phyloP scores from a whole-genome alignment of 2,888 invertebrate species.

The Anticlea derivata region DNA sequence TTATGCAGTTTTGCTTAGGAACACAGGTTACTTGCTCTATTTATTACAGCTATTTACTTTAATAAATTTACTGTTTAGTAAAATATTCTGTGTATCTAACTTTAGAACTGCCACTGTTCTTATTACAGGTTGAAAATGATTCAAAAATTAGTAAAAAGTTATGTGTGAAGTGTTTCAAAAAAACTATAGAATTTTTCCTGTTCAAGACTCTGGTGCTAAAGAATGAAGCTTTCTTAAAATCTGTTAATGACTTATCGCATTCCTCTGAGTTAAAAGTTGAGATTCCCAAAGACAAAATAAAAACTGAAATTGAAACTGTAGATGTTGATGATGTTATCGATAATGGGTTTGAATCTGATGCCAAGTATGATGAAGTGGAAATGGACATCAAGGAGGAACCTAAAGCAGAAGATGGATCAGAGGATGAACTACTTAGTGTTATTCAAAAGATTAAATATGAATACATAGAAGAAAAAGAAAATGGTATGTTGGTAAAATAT shows the following conservation, averaged over 20 bases:
- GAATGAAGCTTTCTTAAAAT: conserved; percentile 55
- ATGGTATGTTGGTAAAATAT: not conserved
- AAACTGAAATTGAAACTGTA: conserved; percentile 6
- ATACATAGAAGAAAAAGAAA: conserved; percentile 43
- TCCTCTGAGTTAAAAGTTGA: not conserved
- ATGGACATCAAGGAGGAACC: conserved; percentile 22
- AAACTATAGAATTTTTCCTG: conserved; percentile 57
- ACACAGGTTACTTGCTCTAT: conserved; percentile 49
- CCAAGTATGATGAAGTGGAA: conserved; percentile 4
- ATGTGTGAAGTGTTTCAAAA: conserved; percentile 62
- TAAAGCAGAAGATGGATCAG: conserved; percentile 34
- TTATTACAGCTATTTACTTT: not conserved
- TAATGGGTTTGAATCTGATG: conserved; percentile 16
- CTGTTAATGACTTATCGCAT: conserved; percentile 5
- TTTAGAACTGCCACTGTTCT: not conserved
- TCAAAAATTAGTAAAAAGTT: conserved; percentile 55
- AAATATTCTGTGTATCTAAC: not conserved
- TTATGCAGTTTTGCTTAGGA: conserved; percentile 63
- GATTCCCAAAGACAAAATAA: conserved; percentile 1
- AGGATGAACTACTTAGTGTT: conserved; percentile 65
- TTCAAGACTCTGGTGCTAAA: conserved; percentile 63
- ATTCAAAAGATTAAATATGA: conserved; percentile 58
- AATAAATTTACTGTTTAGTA: too few relatives aligned
- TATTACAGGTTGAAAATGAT: conserved; percentile 50
- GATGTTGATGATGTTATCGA: conserved; percentile 12